These are phyloP conservation scores for Taphrorychus bicolor DNA, from an alignment of 2,888 invertebrate genomes.

Conservation along the genomic window DNA sequence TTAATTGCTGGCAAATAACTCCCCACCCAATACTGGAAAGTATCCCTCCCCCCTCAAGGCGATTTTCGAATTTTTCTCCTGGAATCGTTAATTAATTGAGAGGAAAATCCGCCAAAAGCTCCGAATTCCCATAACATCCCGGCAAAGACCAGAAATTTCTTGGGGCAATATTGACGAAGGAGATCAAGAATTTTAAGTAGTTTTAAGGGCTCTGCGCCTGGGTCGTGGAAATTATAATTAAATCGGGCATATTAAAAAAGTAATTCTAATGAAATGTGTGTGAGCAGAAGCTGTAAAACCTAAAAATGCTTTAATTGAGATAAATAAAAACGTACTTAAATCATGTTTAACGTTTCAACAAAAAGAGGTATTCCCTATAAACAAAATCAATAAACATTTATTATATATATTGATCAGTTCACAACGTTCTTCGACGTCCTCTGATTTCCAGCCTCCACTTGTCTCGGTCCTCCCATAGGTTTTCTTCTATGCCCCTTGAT, in stretches of 20 bases:
- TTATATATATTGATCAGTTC: no score
- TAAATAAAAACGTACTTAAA: no score
- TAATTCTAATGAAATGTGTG: no score
- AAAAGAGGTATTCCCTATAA: no score
- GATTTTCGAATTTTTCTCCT: background rate
- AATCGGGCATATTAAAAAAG: background rate
- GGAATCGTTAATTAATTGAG: background rate
- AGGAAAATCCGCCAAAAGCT: background rate
- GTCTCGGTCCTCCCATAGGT: no score
- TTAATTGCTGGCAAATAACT: background rate
- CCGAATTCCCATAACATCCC: conserved; percentile 5
- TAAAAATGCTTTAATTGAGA: no score
- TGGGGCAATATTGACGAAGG: conserved; percentile 1
- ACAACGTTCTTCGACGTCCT: no score
- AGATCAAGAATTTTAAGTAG: background rate
- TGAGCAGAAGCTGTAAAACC: no score
- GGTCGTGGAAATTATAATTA: background rate
- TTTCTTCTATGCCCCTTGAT: no score
- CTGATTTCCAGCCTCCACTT: no score
- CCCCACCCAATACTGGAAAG: background rate
- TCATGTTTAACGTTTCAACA: no score
- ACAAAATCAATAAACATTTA: no score
- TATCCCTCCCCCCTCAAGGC: background rate
- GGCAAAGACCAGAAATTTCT: conserved; percentile 1
- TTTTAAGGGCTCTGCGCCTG: background rate